Evolutionary conservation across 2,797 vertebrate genomes (phyloP).

Genomic region (Pachyuromys duprasi): DNA sequence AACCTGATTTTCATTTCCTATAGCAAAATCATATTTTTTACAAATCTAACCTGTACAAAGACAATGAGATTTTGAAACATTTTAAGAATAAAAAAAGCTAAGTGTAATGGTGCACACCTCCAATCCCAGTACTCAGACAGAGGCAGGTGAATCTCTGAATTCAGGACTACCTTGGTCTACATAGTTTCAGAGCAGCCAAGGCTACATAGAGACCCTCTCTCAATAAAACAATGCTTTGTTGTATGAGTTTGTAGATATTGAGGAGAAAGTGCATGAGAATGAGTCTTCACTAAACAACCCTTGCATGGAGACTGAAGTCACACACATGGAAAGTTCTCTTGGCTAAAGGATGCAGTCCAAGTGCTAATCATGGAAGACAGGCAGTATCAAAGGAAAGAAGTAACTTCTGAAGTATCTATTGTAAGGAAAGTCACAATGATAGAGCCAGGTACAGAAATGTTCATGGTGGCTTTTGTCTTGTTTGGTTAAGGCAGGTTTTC

Average conservation of each 20-base stretch:
- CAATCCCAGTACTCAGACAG: neutral
- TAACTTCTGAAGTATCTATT: too few species aligned
- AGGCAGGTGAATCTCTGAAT: neutral
- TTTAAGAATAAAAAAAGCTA: neutral
- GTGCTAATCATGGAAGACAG: neutral
- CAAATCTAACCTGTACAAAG: neutral
- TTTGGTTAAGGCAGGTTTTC: too few species aligned
- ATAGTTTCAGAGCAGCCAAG: neutral
- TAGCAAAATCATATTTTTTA: neutral
- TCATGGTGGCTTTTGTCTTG: too few species aligned
- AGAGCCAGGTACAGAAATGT: too few species aligned
- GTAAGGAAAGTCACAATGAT: too few species aligned
- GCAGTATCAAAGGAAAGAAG: neutral
- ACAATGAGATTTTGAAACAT: neutral
- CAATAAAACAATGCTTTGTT: neutral
- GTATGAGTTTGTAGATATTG: neutral
- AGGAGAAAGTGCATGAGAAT: neutral
- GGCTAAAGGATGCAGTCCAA: neutral
- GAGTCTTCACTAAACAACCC: neutral
- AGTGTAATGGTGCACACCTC: neutral
- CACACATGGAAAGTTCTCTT: neutral
- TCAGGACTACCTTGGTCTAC: neutral
- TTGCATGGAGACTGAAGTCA: neutral
- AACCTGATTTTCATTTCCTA: neutral
- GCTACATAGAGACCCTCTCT: neutral